A percentile compares a stretch with the other conserved stretches of the same genome.
Conservation (phyloP, 1,140 invertebrate species). For the Onthophagus taurus region DNA sequence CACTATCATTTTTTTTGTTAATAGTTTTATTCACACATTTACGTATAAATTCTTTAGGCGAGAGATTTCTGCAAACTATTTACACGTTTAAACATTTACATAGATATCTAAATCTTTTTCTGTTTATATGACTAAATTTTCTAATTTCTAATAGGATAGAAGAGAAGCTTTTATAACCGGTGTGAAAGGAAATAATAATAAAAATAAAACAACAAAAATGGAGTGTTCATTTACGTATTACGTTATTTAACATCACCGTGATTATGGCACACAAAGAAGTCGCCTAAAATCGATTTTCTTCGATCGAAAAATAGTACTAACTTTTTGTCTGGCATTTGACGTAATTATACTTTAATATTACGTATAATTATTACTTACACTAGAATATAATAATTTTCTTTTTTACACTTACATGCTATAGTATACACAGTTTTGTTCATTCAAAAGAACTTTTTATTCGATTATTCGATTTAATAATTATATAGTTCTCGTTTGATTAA, state of each 20-base stretch:
- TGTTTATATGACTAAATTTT: no score
- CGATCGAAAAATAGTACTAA: conserved; percentile 8
- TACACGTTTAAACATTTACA: conserved; percentile 7
- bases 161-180: no score
- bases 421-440: conserved; percentile 37
- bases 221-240: no score
- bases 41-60: conserved; percentile 11
- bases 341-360: conserved; percentile 4
- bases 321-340: conserved; percentile 4
- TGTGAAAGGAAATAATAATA: no score
- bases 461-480: no score
- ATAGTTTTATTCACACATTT: neutral
- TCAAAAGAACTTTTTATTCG: conserved; percentile 5
- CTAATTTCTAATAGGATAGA: no score
- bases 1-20: conserved; percentile 3
- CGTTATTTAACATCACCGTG: no score
- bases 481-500: no score
- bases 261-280: no score
- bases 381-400: conserved; percentile 12
- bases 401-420: conserved; percentile 31
- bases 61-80: conserved; percentile 7
- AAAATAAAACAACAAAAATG: conserved; percentile 12
- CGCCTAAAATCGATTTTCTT: conserved; percentile 5
- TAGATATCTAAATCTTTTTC: conserved; percentile 3
- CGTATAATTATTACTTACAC: conserved; percentile 8